These are phyloP conservation scores for Frieseomelitta varia DNA, from an alignment of 1,140 invertebrate genomes.

Conservation along the genomic window DNA sequence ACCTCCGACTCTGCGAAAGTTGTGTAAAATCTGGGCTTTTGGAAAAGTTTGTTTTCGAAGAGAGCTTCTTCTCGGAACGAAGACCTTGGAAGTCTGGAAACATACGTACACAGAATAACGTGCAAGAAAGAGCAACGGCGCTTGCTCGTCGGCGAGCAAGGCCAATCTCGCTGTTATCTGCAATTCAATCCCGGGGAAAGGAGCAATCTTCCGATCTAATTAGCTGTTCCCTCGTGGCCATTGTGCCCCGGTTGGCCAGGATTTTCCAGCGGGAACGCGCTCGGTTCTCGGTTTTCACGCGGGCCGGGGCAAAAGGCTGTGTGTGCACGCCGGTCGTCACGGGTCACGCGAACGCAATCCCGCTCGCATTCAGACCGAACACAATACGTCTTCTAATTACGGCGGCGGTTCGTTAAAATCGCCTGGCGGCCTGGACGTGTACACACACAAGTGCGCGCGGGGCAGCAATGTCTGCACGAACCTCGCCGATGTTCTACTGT, in stretches of 20 bases:
- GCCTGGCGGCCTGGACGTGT: neutral
- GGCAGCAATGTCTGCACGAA: too few relatives aligned
- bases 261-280: conserved; percentile 33
- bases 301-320: neutral
- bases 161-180: neutral
- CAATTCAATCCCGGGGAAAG: neutral
- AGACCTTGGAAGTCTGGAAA: too few relatives aligned
- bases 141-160: neutral
- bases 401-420: conserved; percentile 55
- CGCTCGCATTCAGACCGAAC: conserved; percentile 46
- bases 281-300: conserved; percentile 13
- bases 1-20: too few relatives aligned
- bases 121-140: too few relatives aligned
- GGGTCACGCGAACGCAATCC: conserved; percentile 55
- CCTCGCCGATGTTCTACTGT: too few relatives aligned
- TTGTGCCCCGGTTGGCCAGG: neutral
- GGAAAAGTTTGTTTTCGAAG: too few relatives aligned
- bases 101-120: too few relatives aligned
- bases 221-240: neutral
- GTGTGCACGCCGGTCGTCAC: conserved; percentile 45
- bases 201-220: conserved; percentile 31
- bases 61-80: too few relatives aligned
- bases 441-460: too few relatives aligned
- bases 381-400: conserved; percentile 58
- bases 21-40: too few relatives aligned